Evolutionary conservation across 2,888 invertebrate species (phyloP), one percentile per base, ranked within the genome.

Genomic region (Pherbina coryleti): DNA sequence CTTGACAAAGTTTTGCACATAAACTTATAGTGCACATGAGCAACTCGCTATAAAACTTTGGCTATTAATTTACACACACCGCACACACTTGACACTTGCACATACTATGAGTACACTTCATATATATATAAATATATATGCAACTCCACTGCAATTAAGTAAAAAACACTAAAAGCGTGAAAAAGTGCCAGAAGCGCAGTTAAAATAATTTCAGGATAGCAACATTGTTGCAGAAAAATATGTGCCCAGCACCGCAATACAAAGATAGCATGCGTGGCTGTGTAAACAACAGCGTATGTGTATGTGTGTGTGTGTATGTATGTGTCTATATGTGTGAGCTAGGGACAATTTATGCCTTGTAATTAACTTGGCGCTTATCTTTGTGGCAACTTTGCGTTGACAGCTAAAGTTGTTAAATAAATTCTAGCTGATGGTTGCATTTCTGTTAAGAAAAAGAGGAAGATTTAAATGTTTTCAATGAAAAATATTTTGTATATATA

Each of bases 51-150:
- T 72, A 57, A 72, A 72, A 57, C 60, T 69, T 72, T 72, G 60
- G 55, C 57, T 72, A 79, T 76, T 78, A 80, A 78, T 75, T 78
- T 73, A 77, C 76, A 75, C 73, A n/a, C 25, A 72, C 25, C 28
- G 28, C 67, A 37, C 74, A 60, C 51, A 69, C 64, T 64, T 28
- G 8, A 44, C 11, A 31, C 75, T 67, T 64, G 62, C 44, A 44
- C 60, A 64, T 66, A 77, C 72, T 69, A 37, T 5, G n/a, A n/a
- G n/a, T 9, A 49, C 49, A 67, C 37, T 22, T 7, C 34, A 22
- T 19, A 44, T 22, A 22, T n/a, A 44, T 17, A 67, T 17, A 34
- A n/a, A 34, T 19, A 67, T 44, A 49, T 25, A 22, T 25, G 14
- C 51, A 51, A 3, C 49, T 51, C 53, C 17, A 60, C 22, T 60